Evolutionary conservation across 30 jellyfish, hydroid and myxozoan species (phyloP).

Genomic region (Haliclystus octoradiatus): DNA sequence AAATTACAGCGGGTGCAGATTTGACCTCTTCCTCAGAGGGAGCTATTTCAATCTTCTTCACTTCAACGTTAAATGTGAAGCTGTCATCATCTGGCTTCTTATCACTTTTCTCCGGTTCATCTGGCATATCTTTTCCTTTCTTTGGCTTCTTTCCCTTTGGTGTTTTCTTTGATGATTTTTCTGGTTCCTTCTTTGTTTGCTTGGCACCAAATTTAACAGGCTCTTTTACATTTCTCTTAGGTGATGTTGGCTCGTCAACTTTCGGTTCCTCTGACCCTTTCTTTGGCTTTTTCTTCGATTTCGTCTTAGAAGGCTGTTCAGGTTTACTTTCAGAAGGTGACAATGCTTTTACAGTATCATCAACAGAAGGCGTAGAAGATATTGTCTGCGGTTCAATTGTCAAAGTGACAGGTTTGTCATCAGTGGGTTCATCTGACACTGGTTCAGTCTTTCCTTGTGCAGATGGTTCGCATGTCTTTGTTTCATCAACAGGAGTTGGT

Average conservation of each 20-base stretch:
- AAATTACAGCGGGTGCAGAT: conserved; percentile 33
- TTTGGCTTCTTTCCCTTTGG: conserved; percentile 1
- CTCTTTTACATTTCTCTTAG: not conserved
- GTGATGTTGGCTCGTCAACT: not conserved
- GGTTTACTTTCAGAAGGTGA: not conserved
- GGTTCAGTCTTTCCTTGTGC: not conserved
- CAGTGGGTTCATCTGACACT: not conserved
- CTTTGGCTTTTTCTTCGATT: not conserved
- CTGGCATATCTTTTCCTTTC: conserved; percentile 2
- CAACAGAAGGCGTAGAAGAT: not conserved
- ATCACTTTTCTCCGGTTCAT: not conserved
- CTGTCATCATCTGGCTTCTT: not conserved
- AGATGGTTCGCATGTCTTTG: not conserved
- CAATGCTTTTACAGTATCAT: not conserved
- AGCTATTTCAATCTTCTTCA: conserved; percentile 14
- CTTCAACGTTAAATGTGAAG: not conserved
- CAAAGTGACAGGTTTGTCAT: not conserved
- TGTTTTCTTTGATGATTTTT: conserved; percentile 5
- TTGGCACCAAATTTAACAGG: not conserved
- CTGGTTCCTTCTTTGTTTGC: conserved; percentile 4
- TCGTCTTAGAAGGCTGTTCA: not conserved
- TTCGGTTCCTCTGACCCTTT: not conserved
- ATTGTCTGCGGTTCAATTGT: not conserved
- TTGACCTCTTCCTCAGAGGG: conserved; percentile 27
- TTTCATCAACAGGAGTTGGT: conserved; percentile 19